phyloP scores from a whole-genome alignment of 2,888 invertebrate genomes.

The Lissocephala sabroskyi region DNA sequence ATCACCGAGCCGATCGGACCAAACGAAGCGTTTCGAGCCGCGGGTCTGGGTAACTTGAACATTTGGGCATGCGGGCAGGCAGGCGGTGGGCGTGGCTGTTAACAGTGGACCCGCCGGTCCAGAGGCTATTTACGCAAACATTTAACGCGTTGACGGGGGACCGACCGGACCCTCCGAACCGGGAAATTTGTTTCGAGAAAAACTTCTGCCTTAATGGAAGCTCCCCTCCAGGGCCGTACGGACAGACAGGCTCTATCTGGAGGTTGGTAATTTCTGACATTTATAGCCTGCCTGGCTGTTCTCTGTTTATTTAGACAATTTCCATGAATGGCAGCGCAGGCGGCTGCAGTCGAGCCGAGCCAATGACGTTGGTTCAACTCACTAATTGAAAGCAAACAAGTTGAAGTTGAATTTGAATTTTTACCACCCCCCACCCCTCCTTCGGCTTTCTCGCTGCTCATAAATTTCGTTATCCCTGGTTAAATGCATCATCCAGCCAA shows the following conservation, averaged over 20 bases:
- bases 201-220: conserved; percentile 55
- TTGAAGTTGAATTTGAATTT: conserved; percentile 24
- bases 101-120: conserved; percentile 6
- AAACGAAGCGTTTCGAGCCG: conserved; percentile 33
- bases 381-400: conserved; percentile 61
- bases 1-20: conserved; percentile 20
- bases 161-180: conserved; percentile 4
- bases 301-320: conserved; percentile 50
- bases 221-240: too few species aligned
- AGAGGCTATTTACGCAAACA: conserved; percentile 56
- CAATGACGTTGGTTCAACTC: conserved; percentile 34
- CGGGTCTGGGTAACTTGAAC: conserved; percentile 20
- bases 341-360: too few species aligned
- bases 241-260: too few species aligned
- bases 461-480: conserved; percentile 21
- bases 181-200: conserved; percentile 21
- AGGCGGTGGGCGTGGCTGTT: not conserved
- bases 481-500: conserved; percentile 39
- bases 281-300: conserved; percentile 26
- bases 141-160: conserved; percentile 53
- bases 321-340: conserved; percentile 33
- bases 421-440: too few species aligned
- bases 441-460: conserved; percentile 13
- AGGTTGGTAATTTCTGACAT: too few species aligned
- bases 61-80: conserved; percentile 33